phyloP scores from a whole-genome alignment of 2,888 invertebrate genomes.

The Diogma glabrata region DNA sequence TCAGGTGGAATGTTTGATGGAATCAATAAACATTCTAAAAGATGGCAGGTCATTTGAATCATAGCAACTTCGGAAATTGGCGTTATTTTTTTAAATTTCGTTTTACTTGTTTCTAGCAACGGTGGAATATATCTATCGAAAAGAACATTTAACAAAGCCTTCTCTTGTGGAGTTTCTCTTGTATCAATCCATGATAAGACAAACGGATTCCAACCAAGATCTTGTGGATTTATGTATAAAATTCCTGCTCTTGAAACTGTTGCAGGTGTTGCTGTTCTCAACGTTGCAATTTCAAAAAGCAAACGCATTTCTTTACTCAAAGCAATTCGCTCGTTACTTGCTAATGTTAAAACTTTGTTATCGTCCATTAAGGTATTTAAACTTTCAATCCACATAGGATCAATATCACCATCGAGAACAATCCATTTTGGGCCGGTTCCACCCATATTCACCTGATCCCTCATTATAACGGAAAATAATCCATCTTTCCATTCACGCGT shows the following conservation, averaged over 20 bases:
- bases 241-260: slow-evolving; percentile 93
- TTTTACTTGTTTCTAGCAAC: slow-evolving; percentile 59
- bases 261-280: slow-evolving; percentile 88
- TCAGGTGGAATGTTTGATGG: slow-evolving; percentile 71
- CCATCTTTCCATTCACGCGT: slow-evolving; percentile 90
- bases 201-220: slow-evolving; percentile 90
- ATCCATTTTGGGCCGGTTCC: slow-evolving; percentile 89
- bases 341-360: slow-evolving; percentile 84
- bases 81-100: slow-evolving; percentile 75
- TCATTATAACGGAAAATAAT: slow-evolving; percentile 84
- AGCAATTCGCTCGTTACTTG: slow-evolving; percentile 90
- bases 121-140: slow-evolving; percentile 90
- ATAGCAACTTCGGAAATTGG: slow-evolving; percentile 85
- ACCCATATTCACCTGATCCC: slow-evolving; percentile 82
- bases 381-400: slow-evolving; percentile 98
- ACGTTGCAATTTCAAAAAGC: slow-evolving; percentile 83
- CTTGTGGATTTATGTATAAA: slow-evolving; percentile 85
- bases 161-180: slow-evolving; percentile 56
- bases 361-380: slow-evolving; percentile 96
- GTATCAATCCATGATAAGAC: slow-evolving; percentile 83
- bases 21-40: slow-evolving; percentile 75
- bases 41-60: slow-evolving; percentile 73
- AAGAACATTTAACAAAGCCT: slow-evolving; percentile 69
- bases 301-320: slow-evolving; percentile 79
- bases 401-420: slow-evolving; percentile 89